Evolutionary conservation across 1,140 invertebrate genomes (phyloP).

Genomic region (Thaumetopoea pityocampa): DNA sequence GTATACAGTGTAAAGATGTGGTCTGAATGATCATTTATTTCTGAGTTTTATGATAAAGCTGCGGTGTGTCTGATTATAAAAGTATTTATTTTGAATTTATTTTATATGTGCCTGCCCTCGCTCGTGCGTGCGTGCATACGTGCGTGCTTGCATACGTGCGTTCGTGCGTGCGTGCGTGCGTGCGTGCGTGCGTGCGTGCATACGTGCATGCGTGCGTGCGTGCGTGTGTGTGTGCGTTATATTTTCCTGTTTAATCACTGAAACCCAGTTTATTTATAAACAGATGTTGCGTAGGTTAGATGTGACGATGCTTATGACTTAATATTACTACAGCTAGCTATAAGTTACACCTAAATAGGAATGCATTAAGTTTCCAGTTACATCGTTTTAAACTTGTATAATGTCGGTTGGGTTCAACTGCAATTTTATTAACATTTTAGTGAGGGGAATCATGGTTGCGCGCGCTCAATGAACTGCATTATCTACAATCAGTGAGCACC

Average conservation of each 20-base stretch:
- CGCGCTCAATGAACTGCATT: constrained; percentile 24
- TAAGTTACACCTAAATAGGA: constrained; percentile 24
- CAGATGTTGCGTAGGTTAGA: constrained; percentile 26
- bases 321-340: constrained; percentile 26
- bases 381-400: constrained; percentile 28
- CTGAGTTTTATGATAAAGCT: no score
- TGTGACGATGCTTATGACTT: constrained; percentile 35
- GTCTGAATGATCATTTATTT: no score
- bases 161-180: no score
- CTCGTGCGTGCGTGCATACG: no score
- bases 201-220: no score
- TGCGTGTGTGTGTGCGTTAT: no score
- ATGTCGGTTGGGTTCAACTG: constrained; percentile 30
- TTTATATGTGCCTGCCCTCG: no score
- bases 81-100: no score
- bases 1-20: no score
- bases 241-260: constrained; percentile 8
- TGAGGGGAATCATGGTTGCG: constrained; percentile 22
- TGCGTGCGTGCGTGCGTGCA: no score
- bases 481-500: constrained; percentile 37
- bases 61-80: no score
- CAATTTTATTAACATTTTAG: constrained; percentile 51
- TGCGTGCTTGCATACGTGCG: no score
- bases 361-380: constrained; percentile 28
- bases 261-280: constrained; percentile 19